Evolutionary conservation across 2,888 invertebrate species (phyloP).

Genomic region (Phalera bucephala): DNA sequence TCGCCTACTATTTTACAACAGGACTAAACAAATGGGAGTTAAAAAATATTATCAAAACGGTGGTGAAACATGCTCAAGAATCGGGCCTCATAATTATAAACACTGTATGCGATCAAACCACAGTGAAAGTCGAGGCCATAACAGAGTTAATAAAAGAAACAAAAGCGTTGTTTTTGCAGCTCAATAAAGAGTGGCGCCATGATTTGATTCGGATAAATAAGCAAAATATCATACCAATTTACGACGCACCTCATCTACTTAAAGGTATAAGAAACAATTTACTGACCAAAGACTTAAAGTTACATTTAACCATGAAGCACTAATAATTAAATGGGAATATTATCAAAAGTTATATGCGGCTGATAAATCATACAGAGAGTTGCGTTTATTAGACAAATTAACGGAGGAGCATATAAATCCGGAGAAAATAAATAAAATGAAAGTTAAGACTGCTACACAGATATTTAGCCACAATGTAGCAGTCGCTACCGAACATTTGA

Average conservation of each 20-base stretch:
- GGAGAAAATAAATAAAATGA: slow-evolving; percentile 34
- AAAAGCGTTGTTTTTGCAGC: not conserved
- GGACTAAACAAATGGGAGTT: not conserved
- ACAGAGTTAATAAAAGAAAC: slow-evolving; percentile 2
- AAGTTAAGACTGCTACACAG: slow-evolving; percentile 30
- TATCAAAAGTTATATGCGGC: slow-evolving; percentile 22
- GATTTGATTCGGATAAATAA: slow-evolving; percentile 5
- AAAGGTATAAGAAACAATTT: slow-evolving; percentile 9
- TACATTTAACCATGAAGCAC: not conserved
- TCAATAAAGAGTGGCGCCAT: not conserved
- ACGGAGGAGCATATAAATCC: slow-evolving; percentile 30
- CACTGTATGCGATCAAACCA: slow-evolving; percentile 7
- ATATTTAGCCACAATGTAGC: slow-evolving; percentile 36
- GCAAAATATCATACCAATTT: slow-evolving; percentile 2
- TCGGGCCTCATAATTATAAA: not conserved
- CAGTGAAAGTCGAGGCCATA: slow-evolving; percentile 6
- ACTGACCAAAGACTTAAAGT: slow-evolving; percentile 4
- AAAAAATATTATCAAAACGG: not conserved
- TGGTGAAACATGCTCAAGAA: not conserved
- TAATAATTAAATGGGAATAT: slow-evolving; percentile 11
- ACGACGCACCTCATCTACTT: slow-evolving; percentile 7
- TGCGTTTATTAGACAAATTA: slow-evolving; percentile 20
- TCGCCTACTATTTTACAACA: slow-evolving; percentile 17
- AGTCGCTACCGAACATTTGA: slow-evolving; percentile 20
- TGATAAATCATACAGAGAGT: slow-evolving; percentile 25